phyloP scores from a whole-genome alignment of 2,888 invertebrate species.

The Eretmocerus hayati region DNA sequence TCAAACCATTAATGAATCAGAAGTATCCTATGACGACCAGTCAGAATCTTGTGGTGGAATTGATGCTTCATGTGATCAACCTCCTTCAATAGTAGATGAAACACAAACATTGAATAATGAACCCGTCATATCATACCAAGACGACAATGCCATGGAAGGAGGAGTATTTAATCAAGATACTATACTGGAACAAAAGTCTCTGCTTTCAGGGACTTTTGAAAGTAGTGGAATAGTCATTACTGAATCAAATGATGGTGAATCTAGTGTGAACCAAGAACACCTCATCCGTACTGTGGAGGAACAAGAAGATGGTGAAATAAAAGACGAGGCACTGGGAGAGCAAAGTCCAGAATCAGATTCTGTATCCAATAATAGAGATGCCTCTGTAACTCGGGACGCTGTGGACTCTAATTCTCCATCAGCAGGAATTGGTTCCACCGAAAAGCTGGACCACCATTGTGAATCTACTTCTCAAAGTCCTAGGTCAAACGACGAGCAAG shows the following conservation, averaged over 20 bases:
- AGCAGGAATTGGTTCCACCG: constrained; percentile 15
- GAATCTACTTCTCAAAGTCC: constrained; percentile 41
- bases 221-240: constrained; percentile 2
- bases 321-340: constrained; percentile 25
- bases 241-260: constrained; percentile 3
- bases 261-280: constrained; percentile 1
- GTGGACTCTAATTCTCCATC: background rate
- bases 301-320: constrained; percentile 4
- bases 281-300: constrained; percentile 10
- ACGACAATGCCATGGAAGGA: constrained; percentile 15
- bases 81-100: too few species aligned
- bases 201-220: background rate
- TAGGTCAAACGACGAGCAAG: constrained; percentile 40
- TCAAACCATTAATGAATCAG: background rate
- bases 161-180: constrained; percentile 14
- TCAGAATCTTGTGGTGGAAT: background rate
- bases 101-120: too few species aligned
- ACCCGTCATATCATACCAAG: background rate
- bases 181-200: constrained; percentile 2
- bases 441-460: constrained; percentile 10
- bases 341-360: constrained; percentile 16
- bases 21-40: background rate
- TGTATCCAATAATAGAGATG: constrained; percentile 15
- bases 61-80: background rate
- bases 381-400: constrained; percentile 6